Evolutionary conservation across 2,797 vertebrate genomes (phyloP).

Genomic region (Cuculus canorus): DNA sequence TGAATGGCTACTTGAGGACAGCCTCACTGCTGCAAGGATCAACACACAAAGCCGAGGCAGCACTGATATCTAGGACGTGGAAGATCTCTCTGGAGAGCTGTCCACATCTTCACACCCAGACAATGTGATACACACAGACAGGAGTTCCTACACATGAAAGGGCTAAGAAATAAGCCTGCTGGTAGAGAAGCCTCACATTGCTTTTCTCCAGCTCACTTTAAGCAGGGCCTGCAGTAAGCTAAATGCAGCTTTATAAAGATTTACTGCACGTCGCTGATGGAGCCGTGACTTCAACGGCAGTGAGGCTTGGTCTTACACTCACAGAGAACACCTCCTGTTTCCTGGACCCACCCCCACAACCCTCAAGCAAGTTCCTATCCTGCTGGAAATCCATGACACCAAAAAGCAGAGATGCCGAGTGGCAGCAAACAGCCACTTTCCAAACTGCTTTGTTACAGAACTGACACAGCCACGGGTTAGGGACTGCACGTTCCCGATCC

Average conservation of each 20-base stretch:
- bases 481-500: not conserved
- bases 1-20: not conserved
- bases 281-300: not conserved
- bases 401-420: not conserved
- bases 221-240: not conserved
- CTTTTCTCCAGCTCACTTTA: not conserved
- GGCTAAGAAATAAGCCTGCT: not conserved
- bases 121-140: not conserved
- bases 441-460: not conserved
- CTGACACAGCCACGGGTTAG: rapidly evolving
- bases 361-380: not conserved
- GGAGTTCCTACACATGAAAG: not conserved
- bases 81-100: not conserved
- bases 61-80: not conserved
- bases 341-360: not conserved
- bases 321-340: rapidly evolving
- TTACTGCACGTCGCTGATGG: not conserved
- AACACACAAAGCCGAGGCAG: not conserved
- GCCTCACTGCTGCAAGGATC: not conserved
- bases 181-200: not conserved
- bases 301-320: not conserved
- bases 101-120: not conserved
- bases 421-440: not conserved
- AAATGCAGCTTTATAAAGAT: not conserved
- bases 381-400: not conserved